Evolutionary conservation across 1,140 invertebrate genomes (phyloP).

Genomic region (Chelonus insularis): DNA sequence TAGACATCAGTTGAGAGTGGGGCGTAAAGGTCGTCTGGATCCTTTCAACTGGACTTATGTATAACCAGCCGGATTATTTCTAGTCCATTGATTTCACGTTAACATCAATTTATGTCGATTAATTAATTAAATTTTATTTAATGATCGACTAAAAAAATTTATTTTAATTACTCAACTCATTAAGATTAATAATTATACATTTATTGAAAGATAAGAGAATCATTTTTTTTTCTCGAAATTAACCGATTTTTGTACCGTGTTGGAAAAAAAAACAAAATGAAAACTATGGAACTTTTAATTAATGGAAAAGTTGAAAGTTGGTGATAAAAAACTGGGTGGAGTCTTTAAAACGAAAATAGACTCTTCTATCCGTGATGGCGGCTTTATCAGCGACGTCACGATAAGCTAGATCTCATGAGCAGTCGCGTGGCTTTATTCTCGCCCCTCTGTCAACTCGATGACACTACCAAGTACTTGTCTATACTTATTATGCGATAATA

Average conservation of each 20-base stretch:
- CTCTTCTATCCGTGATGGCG: slow-evolving; percentile 6
- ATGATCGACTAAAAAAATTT: no score
- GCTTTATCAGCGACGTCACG: slow-evolving; percentile 23
- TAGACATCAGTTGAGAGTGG: slow-evolving; percentile 16
- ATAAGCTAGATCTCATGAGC: slow-evolving; percentile 14
- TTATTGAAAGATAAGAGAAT: no score
- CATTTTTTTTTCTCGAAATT: no score
- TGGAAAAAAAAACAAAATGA: no score
- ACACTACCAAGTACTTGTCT: no score
- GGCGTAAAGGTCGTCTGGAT: slow-evolving; percentile 21
- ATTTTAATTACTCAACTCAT: no score
- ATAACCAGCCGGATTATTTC: neutral
- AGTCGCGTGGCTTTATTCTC: slow-evolving; percentile 21
- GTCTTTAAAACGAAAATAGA: neutral
- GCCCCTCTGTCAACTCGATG: no score
- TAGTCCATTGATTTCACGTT: neutral
- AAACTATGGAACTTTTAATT: no score
- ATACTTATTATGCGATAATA: neutral
- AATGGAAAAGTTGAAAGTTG: no score
- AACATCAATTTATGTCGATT: neutral
- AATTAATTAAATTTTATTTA: no score
- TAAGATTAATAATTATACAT: no score
- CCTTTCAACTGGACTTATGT: slow-evolving; percentile 21
- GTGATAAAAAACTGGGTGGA: slow-evolving; percentile 15
- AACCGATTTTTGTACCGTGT: no score